Evolutionary conservation across 2,888 invertebrate species (phyloP).

Genomic region (Chaetogeoica ovagalla): DNA sequence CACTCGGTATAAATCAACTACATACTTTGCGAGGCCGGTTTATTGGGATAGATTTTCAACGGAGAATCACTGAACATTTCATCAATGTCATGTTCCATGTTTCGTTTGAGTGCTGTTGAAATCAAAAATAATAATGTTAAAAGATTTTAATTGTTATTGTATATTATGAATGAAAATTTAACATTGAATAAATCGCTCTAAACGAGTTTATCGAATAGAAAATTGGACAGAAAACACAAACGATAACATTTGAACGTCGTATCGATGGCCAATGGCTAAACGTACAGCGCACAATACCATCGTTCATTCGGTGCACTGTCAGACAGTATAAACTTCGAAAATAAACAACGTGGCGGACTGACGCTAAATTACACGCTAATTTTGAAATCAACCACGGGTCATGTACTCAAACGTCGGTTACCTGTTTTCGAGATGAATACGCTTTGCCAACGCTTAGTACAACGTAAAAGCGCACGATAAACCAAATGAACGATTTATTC

Average conservation of each 20-base stretch:
- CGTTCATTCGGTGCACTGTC: neutral
- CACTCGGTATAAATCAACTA: neutral
- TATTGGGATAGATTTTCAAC: constrained; percentile 25
- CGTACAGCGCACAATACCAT: neutral
- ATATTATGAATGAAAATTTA: too few species aligned
- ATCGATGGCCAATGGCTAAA: neutral
- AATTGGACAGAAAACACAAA: too few species aligned
- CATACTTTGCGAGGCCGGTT: constrained; percentile 32
- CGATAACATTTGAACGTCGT: too few species aligned
- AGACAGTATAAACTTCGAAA: neutral
- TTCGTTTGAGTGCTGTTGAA: neutral
- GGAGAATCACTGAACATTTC: constrained; percentile 18
- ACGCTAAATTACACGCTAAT: neutral
- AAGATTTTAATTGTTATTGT: too few species aligned
- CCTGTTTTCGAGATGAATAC: neutral
- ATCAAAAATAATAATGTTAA: neutral
- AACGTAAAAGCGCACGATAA: too few species aligned
- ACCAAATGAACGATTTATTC: too few species aligned
- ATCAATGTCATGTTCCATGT: constrained; percentile 2
- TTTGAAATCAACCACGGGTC: neutral
- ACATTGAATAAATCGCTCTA: too few species aligned
- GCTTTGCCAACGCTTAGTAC: neutral
- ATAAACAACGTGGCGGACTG: neutral
- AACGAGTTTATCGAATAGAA: too few species aligned
- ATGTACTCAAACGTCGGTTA: neutral